Percentiles rank a stretch among this genome's conserved stretches.
These are phyloP conservation scores for Petrocephalus microphthalmus DNA, from an alignment of 2,113 vertebrate species.

Conservation along the genomic window DNA sequence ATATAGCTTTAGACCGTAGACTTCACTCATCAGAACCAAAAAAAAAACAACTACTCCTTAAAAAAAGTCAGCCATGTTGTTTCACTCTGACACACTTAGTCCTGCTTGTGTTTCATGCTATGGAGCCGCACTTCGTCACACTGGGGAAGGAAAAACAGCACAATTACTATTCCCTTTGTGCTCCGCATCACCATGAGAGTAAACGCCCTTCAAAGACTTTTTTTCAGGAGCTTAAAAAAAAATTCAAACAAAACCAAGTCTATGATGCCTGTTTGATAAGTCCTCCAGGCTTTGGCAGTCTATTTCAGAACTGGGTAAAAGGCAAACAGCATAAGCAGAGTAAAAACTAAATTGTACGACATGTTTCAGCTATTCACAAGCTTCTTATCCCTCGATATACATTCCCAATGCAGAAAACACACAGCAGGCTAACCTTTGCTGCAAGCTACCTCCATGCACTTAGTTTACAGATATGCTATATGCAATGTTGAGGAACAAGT, in stretches of 20 bases:
- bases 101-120: neutral
- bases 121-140: neutral
- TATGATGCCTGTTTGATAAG: neutral
- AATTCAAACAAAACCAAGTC: neutral
- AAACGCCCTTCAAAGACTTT: neutral
- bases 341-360: neutral
- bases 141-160: neutral
- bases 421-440: neutral
- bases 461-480: neutral
- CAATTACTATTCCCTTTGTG: neutral
- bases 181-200: neutral
- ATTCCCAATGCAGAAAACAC: neutral
- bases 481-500: too few relatives aligned
- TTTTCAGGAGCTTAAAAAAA: neutral
- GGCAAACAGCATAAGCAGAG: neutral
- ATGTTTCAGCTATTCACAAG: neutral
- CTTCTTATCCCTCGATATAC: neutral
- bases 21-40: neutral
- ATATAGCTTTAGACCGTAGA: neutral
- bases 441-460: neutral
- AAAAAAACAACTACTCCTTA: neutral
- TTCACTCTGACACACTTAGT: neutral
- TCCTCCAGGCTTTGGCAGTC: neutral
- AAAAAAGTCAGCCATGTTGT: neutral
- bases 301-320: neutral